A percentile compares a stretch with the other conserved stretches of the same genome.
These are phyloP conservation scores for Zootoca vivipara DNA, from an alignment of 2,113 vertebrate genomes.

Conservation along the genomic window DNA sequence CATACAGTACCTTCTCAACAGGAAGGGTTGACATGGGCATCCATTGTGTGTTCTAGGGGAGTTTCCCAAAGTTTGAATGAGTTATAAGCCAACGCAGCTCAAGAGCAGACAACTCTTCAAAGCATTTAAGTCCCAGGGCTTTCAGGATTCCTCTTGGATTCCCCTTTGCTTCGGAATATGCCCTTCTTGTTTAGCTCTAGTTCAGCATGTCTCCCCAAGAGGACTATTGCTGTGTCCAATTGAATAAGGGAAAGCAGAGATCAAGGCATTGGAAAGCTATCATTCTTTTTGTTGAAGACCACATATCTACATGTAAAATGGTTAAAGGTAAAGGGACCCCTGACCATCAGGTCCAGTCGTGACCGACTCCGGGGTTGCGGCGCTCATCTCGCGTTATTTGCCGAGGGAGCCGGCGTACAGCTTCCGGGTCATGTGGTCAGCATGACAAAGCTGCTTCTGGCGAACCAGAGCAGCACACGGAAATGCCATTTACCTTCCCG, in stretches of 20 bases:
- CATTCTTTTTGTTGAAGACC: neutral
- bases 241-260: neutral
- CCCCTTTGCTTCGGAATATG: neutral
- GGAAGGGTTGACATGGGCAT: slow-evolving; percentile 1
- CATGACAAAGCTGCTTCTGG: too few species aligned
- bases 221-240: neutral
- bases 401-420: too few species aligned
- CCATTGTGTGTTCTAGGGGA: neutral
- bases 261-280: neutral
- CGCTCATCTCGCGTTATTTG: too few species aligned
- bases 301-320: too few species aligned
- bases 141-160: neutral
- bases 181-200: neutral
- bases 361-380: too few species aligned
- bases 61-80: neutral
- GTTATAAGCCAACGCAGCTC: neutral
- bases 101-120: neutral
- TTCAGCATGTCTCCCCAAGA: neutral
- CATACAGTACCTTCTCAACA: neutral
- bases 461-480: too few species aligned
- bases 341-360: too few species aligned
- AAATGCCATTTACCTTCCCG: too few species aligned
- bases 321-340: too few species aligned
- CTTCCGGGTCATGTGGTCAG: too few species aligned
- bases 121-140: neutral